Evolutionary conservation across 2,888 invertebrate species (phyloP), one percentile per base, ranked within the genome.

Genomic region (Dyspetes luteomarginatus): DNA sequence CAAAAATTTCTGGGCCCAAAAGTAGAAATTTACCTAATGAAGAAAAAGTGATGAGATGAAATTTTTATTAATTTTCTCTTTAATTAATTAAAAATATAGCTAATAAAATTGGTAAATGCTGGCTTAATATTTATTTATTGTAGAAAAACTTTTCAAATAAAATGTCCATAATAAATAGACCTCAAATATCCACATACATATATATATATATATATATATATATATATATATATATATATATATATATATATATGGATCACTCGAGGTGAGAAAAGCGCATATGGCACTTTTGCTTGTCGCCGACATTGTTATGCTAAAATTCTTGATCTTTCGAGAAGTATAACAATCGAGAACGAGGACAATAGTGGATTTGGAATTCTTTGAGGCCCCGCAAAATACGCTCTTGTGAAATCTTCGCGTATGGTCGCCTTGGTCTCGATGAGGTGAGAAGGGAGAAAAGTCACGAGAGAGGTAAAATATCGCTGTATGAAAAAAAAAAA

Each of bases 251-350:
- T n/a, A n/a, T n/a, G n/a, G n/a, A n/a, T n/a, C n/a, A n/a, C n/a
- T n/a, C 60, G 12, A 15, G 2, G 30, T 30, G 58, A 64, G 55
- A 69, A 74, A 52, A 69, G 30, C 58, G 45, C 43, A 56, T 71
- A 75, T 67, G 5, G 17, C 48, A 17, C 48, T 68, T 79, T 72
- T 17, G 45, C 65, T 55, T 45, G n/a, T n/a, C 68, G 12, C 30
- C 12, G 52, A 75, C 69, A 84, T 91, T 91, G 90, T 91, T 90
- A 91, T 91, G 91, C 90, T 90, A 91, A 91, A 89, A 88, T 60
- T 68, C 69, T 78, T 78, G 71, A 78, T 78, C 76, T 72, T 75
- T 60, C 45, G 65, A n/a, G 55, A 72, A 75, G 89, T 90, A n/a
- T n/a, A 89, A 91, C 90, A 91, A 91, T 91, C 88, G 89, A 9